These are phyloP conservation scores for Oncorhynchus masou DNA, from an alignment of 2,113 vertebrate genomes.

Conservation along the genomic window DNA sequence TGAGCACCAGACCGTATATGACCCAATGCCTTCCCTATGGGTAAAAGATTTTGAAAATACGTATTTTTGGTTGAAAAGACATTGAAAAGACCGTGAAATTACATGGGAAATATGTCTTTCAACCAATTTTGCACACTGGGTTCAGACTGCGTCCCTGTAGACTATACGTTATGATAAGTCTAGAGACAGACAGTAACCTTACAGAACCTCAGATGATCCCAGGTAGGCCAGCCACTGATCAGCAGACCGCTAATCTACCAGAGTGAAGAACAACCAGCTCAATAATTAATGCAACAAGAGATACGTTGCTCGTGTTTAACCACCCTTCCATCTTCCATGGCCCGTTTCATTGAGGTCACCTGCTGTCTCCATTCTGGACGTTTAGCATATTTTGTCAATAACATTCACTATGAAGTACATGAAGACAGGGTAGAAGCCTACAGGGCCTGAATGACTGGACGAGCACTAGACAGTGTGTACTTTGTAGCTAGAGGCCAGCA, in stretches of 20 bases:
- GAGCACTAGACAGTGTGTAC: neutral
- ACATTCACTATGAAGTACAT: neutral
- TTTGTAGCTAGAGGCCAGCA: neutral
- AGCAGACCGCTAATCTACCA: slow-evolving; percentile 71
- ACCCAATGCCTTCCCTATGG: no score
- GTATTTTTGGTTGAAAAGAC: no score
- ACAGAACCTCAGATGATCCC: slow-evolving; percentile 74
- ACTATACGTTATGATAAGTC: neutral
- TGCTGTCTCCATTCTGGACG: neutral
- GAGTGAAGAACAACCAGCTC: slow-evolving; percentile 70
- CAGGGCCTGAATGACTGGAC: neutral
- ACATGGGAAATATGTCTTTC: no score
- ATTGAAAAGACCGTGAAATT: no score
- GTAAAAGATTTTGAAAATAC: no score
- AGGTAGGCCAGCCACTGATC: slow-evolving; percentile 38
- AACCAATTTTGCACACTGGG: no score
- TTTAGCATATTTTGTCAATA: slow-evolving; percentile 33
- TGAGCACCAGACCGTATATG: neutral
- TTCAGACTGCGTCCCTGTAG: neutral
- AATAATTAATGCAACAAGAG: slow-evolving; percentile 80
- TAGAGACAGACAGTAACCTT: slow-evolving; percentile 3
- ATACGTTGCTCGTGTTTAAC: slow-evolving; percentile 74
- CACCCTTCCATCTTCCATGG: slow-evolving; percentile 57
- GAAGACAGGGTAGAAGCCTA: slow-evolving; percentile 39
- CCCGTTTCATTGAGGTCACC: slow-evolving; percentile 60